A percentile compares a stretch with the other conserved stretches of the same genome.
Evolutionary conservation across 1,140 invertebrate genomes (phyloP).

Genomic region (Trichonephila inaurata): DNA sequence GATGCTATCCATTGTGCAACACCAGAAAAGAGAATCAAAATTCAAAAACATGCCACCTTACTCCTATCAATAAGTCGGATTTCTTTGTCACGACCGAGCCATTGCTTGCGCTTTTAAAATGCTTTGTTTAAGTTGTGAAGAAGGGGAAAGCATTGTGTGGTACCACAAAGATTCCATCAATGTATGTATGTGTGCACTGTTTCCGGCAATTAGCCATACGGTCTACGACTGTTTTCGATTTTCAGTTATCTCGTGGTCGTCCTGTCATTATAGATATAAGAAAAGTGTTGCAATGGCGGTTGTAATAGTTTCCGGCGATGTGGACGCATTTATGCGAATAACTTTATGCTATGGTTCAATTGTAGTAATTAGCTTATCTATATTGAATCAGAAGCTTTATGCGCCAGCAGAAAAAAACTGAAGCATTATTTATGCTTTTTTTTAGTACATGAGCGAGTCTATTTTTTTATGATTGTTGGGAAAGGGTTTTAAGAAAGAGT

Average conservation of each 20-base stretch:
- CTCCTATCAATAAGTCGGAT: conserved; percentile 68
- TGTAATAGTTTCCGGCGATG: conserved; percentile 56
- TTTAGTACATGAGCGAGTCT: neutral
- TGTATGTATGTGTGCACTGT: conserved; percentile 17
- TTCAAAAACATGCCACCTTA: conserved; percentile 60
- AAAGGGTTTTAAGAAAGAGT: too few species aligned
- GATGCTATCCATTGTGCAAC: conserved; percentile 74
- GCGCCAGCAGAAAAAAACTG: neutral
- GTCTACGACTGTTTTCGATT: conserved; percentile 43
- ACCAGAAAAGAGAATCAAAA: conserved; percentile 63
- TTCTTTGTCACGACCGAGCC: conserved; percentile 67
- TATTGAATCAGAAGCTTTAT: neutral
- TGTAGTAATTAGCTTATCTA: neutral
- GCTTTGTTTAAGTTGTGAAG: conserved; percentile 62
- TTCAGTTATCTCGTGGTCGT: neutral
- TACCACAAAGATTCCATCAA: neutral
- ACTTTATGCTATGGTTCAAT: neutral
- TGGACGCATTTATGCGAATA: neutral
- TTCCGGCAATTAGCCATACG: conserved; percentile 72
- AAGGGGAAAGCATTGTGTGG: conserved; percentile 55
- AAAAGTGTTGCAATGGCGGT: conserved; percentile 55
- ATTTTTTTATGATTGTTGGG: too few species aligned
- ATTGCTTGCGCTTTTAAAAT: conserved; percentile 74
- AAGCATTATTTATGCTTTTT: neutral
- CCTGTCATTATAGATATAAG: conserved; percentile 1